Evolutionary conservation across 1,140 invertebrate species (phyloP).

Genomic region (Drosophila miranda): DNA sequence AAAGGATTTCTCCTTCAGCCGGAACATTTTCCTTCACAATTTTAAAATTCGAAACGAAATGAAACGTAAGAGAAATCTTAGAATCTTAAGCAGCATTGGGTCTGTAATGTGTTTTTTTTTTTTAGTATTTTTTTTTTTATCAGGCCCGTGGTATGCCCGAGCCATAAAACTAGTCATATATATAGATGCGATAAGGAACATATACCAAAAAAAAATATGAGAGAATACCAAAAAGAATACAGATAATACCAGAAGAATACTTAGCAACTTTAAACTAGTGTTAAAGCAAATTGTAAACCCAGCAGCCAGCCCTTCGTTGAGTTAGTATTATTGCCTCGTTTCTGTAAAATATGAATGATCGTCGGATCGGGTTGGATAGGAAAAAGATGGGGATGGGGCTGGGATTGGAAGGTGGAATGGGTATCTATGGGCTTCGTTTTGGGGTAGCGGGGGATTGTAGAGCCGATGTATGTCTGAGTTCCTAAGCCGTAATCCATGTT

Average conservation of each 20-base stretch:
- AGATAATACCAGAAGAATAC: conserved; percentile 13
- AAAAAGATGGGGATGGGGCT: neutral
- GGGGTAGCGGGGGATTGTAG: conserved; percentile 27
- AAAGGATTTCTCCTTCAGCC: neutral
- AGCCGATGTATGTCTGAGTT: conserved; percentile 78
- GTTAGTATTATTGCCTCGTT: conserved; percentile 21
- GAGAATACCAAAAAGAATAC: conserved; percentile 7
- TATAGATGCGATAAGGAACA: conserved; percentile 26
- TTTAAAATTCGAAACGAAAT: conserved; percentile 8
- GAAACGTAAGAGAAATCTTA: neutral
- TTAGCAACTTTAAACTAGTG: conserved; percentile 39
- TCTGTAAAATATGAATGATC: conserved; percentile 27
- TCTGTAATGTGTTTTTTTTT: conserved; percentile 21
- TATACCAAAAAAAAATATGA: conserved; percentile 7
- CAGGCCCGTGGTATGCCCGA: conserved; percentile 63
- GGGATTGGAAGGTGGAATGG: neutral
- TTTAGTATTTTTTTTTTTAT: conserved; percentile 29
- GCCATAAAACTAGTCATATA: conserved; percentile 63
- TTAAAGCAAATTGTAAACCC: conserved; percentile 31
- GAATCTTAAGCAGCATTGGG: conserved; percentile 13
- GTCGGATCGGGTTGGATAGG: too few species aligned
- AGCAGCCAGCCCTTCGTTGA: conserved; percentile 25
- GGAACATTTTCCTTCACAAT: conserved; percentile 3
- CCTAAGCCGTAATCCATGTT: conserved; percentile 77
- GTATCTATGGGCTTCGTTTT: neutral